These are phyloP conservation scores for Drosophila mulleri DNA, from an alignment of 2,888 invertebrate genomes.

Conservation along the genomic window DNA sequence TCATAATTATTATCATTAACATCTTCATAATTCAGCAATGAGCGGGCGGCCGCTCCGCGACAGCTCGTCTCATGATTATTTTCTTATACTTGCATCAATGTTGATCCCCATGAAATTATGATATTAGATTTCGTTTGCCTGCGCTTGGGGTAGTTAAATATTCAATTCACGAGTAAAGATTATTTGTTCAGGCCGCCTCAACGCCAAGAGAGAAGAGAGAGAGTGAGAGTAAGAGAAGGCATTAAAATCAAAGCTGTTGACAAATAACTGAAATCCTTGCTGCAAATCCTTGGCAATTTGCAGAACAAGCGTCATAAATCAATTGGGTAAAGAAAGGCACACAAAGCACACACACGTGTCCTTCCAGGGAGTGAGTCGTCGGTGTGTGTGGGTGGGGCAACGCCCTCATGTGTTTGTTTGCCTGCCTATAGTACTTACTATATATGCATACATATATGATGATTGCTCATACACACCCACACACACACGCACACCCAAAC, in stretches of 20 bases:
- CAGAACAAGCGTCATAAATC: constrained; percentile 77
- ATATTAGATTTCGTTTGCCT: not conserved
- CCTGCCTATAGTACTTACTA: constrained; percentile 60
- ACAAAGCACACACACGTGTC: constrained; percentile 49
- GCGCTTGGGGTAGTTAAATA: not conserved
- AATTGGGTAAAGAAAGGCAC: constrained; percentile 71
- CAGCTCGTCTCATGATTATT: not conserved
- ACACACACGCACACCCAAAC: constrained; percentile 14
- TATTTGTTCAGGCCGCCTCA: constrained; percentile 10
- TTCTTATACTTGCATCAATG: not conserved
- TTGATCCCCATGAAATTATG: constrained; percentile 4
- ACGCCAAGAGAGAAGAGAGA: not conserved
- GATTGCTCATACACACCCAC: constrained; percentile 37
- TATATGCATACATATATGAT: constrained; percentile 17
- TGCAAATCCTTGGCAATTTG: constrained; percentile 73
- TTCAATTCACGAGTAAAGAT: not conserved
- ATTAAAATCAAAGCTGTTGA: constrained; percentile 78
- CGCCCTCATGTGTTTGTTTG: constrained; percentile 15
- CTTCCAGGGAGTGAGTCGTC: not conserved
- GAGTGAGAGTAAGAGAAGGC: constrained; percentile 18
- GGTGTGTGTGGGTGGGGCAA: not conserved
- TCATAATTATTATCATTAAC: not conserved
- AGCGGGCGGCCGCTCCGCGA: not conserved
- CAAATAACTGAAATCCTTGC: constrained; percentile 75
- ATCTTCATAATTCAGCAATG: not conserved